Evolutionary conservation across 2,113 vertebrate species (phyloP), one percentile per base, ranked within the genome.

Genomic region (Syrmaticus mikado): DNA sequence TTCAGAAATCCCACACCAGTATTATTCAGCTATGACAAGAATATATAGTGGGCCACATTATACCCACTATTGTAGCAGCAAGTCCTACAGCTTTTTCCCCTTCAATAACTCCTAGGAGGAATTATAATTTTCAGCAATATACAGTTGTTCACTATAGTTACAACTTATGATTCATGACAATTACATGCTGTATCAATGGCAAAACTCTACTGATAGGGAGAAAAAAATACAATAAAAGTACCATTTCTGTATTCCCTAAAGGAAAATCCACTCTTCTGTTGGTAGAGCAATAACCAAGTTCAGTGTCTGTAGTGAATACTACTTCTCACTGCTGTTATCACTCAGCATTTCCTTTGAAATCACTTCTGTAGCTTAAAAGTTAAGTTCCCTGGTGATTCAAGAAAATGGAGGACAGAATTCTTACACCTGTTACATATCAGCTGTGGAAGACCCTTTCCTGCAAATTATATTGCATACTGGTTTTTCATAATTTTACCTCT

Each of bases 321-420:
- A 32, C 15, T 58, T 24, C 71, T 66, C 60, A 6, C 6, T 85
- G 40, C 34, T 48, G 1, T 27, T 27, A 30, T 62, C 50, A 55
- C 38, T 60, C 18, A 48, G 21, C 68, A 90, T 74, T 30, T 40
- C 36, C 46, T 52, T 41, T 17, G 53, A 82, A 77, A 81, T 24
- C 38, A 71, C 66, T 94, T 38, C 21, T 67, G 6, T 20, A 64
- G 14, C 48, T 89, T 76, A 79, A 87, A 85, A 65, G 32, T 76
- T 76, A 57, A 87, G 57, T 6, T 30, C 61, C n/a, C 3, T 50
- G 4, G 19, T 53, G 14, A 60, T 14, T 74, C 24, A 74, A 74
- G 16, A 30, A 70, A 95, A 74, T 5, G 3, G 22, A 79, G 24
- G 36, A 48, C 76, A 73, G 68, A 40, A 7, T 70, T 68, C 92